Base-by-base conservation (phyloP, 2,797 vertebrate genomes). In the Emydoidea blandingii region DNA sequence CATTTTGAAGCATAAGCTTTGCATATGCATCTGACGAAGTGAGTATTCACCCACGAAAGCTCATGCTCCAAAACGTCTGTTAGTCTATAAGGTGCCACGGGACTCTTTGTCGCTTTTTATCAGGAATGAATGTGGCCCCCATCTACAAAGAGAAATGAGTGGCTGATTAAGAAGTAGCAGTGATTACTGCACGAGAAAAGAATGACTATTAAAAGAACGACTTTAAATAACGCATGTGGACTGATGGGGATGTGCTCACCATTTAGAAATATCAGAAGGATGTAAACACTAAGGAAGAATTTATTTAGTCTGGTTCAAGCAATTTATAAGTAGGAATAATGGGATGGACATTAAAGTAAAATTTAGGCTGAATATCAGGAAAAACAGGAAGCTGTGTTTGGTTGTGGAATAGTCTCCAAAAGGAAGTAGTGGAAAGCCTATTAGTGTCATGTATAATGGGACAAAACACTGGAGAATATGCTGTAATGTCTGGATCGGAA, bases 221-320 rank as follows among this genome's bases (percentile, higher is more conserved):
- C 29, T 65, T 21, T n/a, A 34, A 27, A 34, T 74, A 44, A 44
- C 2, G 16, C 91, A 80, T 21, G 25, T 90, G n/a, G 56, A 57
- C 68, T 18, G n/a, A 78, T 59, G 25, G 27, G 82, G 83, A 72
- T 41, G 56, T 83, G 16, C n/a, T 88, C 6, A n/a, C 18, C 6
- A 5, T 95, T 95, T 88, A 92, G 84, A 93, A 91, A 93, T 47
- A 88, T 54, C 62, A 88, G 37, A 15, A 53, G 50, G 80, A 49
- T 72, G 53, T 88, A 93, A 96, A 94, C 78, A 29, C 74, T 85
- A 85, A 74, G 80, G 72, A 93, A 93, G 93, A 90, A 57, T 86
- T 15, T 18, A 34, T 50, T n/a, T 72, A 49, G 88, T 16, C 91
- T 16, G 1, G 3, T 79, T 94, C 19, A 83, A 85, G 87, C 14